A percentile compares a stretch with the other conserved stretches of the same genome.
These are phyloP conservation scores for Smittia aterrima DNA, from an alignment of 2,888 invertebrate genomes.

Conservation along the genomic window DNA sequence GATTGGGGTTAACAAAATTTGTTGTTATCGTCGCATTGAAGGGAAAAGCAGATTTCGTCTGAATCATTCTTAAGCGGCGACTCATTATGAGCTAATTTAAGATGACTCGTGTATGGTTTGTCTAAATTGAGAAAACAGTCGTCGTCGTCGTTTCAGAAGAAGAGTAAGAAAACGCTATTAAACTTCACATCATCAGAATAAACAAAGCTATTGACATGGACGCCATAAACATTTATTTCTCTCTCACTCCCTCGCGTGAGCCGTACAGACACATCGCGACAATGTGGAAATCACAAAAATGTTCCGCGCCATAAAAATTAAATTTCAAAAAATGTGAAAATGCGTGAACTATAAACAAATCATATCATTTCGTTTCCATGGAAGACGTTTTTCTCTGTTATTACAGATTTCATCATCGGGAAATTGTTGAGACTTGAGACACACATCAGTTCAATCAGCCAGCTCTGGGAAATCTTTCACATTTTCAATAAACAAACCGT, in stretches of 20 bases:
- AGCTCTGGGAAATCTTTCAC: slow-evolving; percentile 5
- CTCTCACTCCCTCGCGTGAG: slow-evolving; percentile 8
- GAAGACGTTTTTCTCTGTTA: slow-evolving; percentile 19
- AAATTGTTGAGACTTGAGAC: not conserved
- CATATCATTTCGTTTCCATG: slow-evolving; percentile 35
- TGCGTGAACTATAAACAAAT: slow-evolving; percentile 37
- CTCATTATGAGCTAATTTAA: not conserved
- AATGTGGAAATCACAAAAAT: slow-evolving; percentile 24
- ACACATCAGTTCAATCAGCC: slow-evolving; percentile 21
- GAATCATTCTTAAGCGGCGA: no score
- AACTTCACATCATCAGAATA: slow-evolving; percentile 30
- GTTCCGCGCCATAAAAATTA: not conserved
- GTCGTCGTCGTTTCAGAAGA: not conserved
- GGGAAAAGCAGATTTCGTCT: no score
- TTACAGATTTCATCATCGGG: slow-evolving; percentile 33
- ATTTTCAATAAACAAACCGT: slow-evolving; percentile 37
- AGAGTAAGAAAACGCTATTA: not conserved
- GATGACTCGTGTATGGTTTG: not conserved
- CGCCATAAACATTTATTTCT: slow-evolving; percentile 35
- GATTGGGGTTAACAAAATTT: no score
- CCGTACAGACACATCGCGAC: slow-evolving; percentile 21
- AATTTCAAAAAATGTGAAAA: slow-evolving; percentile 34
- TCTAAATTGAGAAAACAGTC: slow-evolving; percentile 13
- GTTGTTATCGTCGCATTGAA: no score
- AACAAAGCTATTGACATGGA: slow-evolving; percentile 39